A percentile compares a stretch with the other conserved stretches of the same genome.
Evolutionary conservation across 2,797 vertebrate genomes (phyloP).

Genomic region (Pogonophryne albipinna): DNA sequence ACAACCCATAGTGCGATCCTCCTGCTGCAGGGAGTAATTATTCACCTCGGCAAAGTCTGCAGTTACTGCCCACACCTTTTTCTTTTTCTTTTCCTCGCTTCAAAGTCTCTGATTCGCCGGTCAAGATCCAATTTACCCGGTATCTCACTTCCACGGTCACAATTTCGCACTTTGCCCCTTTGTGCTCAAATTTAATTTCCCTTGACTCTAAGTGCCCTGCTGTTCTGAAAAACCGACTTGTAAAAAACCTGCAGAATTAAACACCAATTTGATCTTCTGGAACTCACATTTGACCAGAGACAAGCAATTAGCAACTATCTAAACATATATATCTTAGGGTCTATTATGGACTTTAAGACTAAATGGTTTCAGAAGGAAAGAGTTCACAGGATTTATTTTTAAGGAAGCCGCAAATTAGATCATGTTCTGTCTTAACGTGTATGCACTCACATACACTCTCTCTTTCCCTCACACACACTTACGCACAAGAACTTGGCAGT

Average conservation of each 20-base stretch:
- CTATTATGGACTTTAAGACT: neutral
- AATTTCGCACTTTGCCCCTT: conserved; percentile 27
- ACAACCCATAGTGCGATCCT: neutral
- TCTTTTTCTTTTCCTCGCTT: neutral
- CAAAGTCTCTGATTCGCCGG: conserved; percentile 14
- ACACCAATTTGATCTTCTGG: neutral
- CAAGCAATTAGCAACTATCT: neutral
- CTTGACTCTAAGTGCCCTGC: neutral
- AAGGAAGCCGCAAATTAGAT: conserved; percentile 34
- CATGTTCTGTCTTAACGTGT: conserved; percentile 62
- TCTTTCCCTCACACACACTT: conserved; percentile 6
- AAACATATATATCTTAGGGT: neutral
- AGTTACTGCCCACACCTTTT: conserved; percentile 24
- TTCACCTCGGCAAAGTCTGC: conserved; percentile 11
- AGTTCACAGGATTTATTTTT: conserved; percentile 17
- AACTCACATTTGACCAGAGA: conserved; percentile 10
- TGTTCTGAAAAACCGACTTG: conserved; percentile 4
- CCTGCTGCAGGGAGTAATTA: conserved; percentile 4
- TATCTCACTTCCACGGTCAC: conserved; percentile 25
- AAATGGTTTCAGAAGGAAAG: conserved; percentile 19
- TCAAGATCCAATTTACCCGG: conserved; percentile 14
- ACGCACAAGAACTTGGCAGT: conserved; percentile 64
- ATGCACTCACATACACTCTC: conserved; percentile 15
- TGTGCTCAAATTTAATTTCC: conserved; percentile 13
- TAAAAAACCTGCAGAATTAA: neutral